Evolutionary conservation across 2,797 vertebrate species (phyloP).

Genomic region (Premnoplex brunnescens): DNA sequence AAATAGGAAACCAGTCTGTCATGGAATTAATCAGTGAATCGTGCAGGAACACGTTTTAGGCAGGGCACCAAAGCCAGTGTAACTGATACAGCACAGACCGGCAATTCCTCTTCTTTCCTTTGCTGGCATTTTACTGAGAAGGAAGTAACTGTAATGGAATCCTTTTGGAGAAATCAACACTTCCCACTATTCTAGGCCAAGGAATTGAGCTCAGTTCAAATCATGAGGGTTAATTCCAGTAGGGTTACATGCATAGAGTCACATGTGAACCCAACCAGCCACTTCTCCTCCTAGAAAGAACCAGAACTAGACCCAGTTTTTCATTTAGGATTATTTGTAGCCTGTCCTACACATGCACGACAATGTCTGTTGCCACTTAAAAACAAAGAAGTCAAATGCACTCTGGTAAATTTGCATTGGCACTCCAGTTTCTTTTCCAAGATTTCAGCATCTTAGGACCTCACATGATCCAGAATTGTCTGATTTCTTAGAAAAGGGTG

Average conservation of each 20-base stretch:
- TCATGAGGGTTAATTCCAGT: slow-evolving; percentile 2
- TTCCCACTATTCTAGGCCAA: not conserved
- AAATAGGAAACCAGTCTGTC: not conserved
- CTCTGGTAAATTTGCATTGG: not conserved
- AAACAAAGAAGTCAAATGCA: slow-evolving; percentile 19
- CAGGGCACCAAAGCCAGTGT: not conserved
- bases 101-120: not conserved
- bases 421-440: not conserved
- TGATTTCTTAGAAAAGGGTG: not conserved
- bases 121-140: slow-evolving; percentile 23
- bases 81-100: not conserved
- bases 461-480: not conserved
- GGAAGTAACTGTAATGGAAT: slow-evolving; percentile 36
- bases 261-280: not conserved
- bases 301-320: not conserved
- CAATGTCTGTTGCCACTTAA: not conserved
- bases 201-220: not conserved
- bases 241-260: not conserved
- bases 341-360: not conserved
- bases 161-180: slow-evolving; percentile 35
- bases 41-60: not conserved
- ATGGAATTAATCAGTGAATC: not conserved
- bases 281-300: not conserved
- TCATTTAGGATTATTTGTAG: not conserved
- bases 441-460: not conserved